Base-by-base conservation (phyloP, 2,797 vertebrate genomes). In the Mareca penelope region DNA sequence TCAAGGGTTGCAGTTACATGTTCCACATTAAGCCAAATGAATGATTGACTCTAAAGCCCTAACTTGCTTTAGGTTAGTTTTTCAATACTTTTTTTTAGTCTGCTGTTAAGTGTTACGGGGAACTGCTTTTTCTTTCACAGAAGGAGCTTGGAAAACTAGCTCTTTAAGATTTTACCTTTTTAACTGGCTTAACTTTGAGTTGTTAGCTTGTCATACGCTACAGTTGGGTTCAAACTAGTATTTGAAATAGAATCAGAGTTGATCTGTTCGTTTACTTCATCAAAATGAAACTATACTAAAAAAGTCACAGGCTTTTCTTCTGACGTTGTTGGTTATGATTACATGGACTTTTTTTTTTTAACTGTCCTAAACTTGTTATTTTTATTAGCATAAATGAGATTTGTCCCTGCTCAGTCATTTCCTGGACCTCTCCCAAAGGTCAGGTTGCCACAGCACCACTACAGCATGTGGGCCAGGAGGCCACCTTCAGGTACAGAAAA, bases 381-480 rank as follows among this genome's bases (percentile, higher is more conserved):
- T 52, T 69, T 57, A 13, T 67, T 69, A 6, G 24, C 33, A 0
- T 26, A 16, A 89, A 35, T 3, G 6, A 23, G 53, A 87, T 14
- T 53, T 92, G 63, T 44, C 15, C n/a, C 16, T 52, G 69, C 42
- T 79, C 31, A 14, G 70, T 46, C 22, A 4, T 16, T 67, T 69
- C 46, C 19, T 0, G 0, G 1, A 2, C 18, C 10, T 23, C 37
- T 55, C 29, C 52, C 1, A 0, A 53, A 61, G 63, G 7, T 55
- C 1, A 3, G 12, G 5, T 50, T 69, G 18, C 60, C 10, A 23
- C 48, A 28, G 13, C 3, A 2, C 19, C 6, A 0, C 4, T 37
- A 24, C 18, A 33, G 50, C 15, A 2, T 26, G 77, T 17, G 11
- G 31, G 24, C 8, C 21, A 0, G 0, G 8, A 5, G 15, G 8